Percentiles rank a stretch among this genome's conserved stretches.
These are phyloP conservation scores for Iphiclides podalirius DNA, from an alignment of 2,888 invertebrate species.

Conservation along the genomic window DNA sequence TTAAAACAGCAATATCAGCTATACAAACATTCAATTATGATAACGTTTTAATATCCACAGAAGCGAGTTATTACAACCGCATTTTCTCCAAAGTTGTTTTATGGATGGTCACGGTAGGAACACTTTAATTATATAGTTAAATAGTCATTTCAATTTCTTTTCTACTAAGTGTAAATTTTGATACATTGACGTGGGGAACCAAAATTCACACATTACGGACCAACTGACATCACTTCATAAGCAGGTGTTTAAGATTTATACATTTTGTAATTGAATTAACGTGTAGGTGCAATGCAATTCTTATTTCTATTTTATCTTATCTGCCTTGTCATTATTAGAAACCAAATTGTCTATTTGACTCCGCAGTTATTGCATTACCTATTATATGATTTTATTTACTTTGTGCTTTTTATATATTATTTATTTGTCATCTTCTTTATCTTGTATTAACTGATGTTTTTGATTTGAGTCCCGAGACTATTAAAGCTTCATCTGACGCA, in stretches of 20 bases:
- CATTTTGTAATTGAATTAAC: constrained; percentile 19
- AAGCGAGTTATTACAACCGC: no score
- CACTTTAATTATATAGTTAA: constrained; percentile 9
- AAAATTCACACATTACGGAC: constrained; percentile 17
- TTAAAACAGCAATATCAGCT: no score
- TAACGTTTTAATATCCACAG: no score
- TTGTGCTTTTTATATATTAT: no score
- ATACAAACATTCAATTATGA: no score
- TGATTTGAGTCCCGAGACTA: no score
- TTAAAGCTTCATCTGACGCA: no score
- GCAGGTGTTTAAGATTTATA: constrained; percentile 16
- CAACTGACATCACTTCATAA: constrained; percentile 8
- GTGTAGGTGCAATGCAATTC: constrained; percentile 19
- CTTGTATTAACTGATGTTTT: no score
- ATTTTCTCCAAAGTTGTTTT: constrained; percentile 6
- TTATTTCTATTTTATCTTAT: constrained; percentile 14
- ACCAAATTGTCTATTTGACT: constrained; percentile 4
- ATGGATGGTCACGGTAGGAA: neutral
- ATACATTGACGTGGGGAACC: constrained; percentile 7
- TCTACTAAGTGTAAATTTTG: constrained; percentile 18
- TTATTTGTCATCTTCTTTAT: no score
- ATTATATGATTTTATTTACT: no score
- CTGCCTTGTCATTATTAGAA: constrained; percentile 11
- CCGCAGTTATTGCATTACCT: no score
- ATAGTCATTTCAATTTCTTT: constrained; percentile 19